Evolutionary conservation across 2,797 vertebrate genomes (phyloP).

Genomic region (Huso huso): DNA sequence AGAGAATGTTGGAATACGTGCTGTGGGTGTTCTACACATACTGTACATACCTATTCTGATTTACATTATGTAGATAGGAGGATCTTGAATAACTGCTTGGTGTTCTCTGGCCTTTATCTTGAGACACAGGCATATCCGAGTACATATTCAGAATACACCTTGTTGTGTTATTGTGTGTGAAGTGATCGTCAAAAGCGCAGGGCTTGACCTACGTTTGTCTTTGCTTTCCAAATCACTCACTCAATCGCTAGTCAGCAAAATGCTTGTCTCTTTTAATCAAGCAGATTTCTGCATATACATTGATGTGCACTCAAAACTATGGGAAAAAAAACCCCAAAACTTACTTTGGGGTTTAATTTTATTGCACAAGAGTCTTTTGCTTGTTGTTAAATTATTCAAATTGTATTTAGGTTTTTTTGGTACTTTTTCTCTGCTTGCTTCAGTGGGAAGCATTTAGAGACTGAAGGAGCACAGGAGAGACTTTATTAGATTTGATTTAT

Average conservation of each 20-base stretch:
- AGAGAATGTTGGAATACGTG: no score
- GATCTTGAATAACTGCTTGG: no score
- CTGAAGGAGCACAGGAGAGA: not conserved
- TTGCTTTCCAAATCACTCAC: not conserved
- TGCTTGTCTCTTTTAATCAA: slow-evolving; percentile 20
- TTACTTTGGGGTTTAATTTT: not conserved
- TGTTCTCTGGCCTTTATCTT: no score
- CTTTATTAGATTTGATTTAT: not conserved
- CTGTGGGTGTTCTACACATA: no score
- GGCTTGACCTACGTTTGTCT: slow-evolving; percentile 20
- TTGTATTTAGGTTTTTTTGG: slow-evolving; percentile 1
- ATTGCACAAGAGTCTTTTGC: not conserved
- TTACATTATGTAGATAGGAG: no score
- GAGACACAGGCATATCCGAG: no score
- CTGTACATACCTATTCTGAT: no score
- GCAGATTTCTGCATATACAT: slow-evolving; percentile 2
- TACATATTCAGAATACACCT: no score
- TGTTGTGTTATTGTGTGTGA: no score
- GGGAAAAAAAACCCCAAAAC: not conserved
- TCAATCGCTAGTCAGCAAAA: no score
- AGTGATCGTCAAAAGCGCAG: no score
- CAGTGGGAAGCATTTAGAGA: not conserved
- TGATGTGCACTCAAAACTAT: not conserved
- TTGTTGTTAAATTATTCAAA: slow-evolving; percentile 1
- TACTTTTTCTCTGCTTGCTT: slow-evolving; percentile 4